Conservation (phyloP, 2,888 invertebrate species). For the Pyrocoelia pectoralis region DNA sequence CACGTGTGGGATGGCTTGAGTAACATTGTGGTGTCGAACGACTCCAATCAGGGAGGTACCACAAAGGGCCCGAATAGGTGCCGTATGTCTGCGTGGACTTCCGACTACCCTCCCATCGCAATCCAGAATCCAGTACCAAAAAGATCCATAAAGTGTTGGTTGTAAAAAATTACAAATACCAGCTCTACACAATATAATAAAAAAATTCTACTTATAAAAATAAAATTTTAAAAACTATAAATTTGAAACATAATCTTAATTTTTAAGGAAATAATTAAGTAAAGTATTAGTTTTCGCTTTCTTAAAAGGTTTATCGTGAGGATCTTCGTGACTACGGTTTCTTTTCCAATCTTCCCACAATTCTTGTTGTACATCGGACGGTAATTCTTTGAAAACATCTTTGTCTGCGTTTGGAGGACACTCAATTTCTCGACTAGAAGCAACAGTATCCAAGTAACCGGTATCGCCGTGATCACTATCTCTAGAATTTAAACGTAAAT, state of each 20-base stretch:
- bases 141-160: too few relatives aligned
- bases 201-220: constrained; percentile 1
- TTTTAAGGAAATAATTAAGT: constrained; percentile 70
- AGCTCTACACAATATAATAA: neutral
- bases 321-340: constrained; percentile 48
- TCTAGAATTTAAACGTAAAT: constrained; percentile 72
- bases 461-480: constrained; percentile 55
- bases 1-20: too few relatives aligned
- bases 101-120: too few relatives aligned
- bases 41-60: too few relatives aligned
- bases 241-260: constrained; percentile 42
- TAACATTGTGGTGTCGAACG: too few relatives aligned
- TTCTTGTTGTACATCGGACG: constrained; percentile 76
- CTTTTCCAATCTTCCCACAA: constrained; percentile 72
- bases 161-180: too few relatives aligned
- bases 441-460: neutral
- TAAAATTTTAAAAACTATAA: constrained; percentile 5
- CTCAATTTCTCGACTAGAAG: constrained; percentile 39
- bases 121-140: too few relatives aligned
- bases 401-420: constrained; percentile 75
- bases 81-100: too few relatives aligned
- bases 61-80: too few relatives aligned
- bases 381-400: constrained; percentile 74
- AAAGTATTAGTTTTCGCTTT: constrained; percentile 70
- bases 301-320: constrained; percentile 63